These are phyloP conservation scores for Sebastes melanostomus DNA, from an alignment of 2,797 vertebrate species.

Conservation along the genomic window DNA sequence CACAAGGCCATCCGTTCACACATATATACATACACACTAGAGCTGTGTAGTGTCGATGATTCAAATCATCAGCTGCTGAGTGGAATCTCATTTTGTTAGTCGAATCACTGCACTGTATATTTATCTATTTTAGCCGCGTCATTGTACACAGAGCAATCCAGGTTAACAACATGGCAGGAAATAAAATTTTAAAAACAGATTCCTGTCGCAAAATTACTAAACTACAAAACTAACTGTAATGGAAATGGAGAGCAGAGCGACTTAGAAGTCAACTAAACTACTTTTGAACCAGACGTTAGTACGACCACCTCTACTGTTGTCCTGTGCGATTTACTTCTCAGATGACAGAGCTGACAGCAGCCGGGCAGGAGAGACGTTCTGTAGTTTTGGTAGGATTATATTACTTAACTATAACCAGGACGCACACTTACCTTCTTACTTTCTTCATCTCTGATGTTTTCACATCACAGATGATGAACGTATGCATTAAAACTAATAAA, in stretches of 20 bases:
- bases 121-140: background rate
- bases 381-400: background rate
- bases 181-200: background rate
- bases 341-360: background rate
- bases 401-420: background rate
- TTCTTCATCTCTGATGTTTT: background rate
- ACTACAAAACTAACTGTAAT: background rate
- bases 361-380: background rate
- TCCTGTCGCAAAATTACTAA: background rate
- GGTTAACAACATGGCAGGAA: background rate
- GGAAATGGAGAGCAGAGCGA: background rate
- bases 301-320: background rate
- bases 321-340: background rate
- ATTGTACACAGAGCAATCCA: background rate
- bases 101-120: background rate
- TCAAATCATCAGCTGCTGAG: background rate
- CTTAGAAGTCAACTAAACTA: background rate
- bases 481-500: background rate
- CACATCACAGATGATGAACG: background rate
- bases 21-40: background rate
- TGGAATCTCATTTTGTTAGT: background rate
- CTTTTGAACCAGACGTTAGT: background rate
- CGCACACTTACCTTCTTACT: background rate
- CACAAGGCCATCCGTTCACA: background rate
- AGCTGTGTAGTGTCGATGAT: background rate